Evolutionary conservation across 2,797 vertebrate genomes (phyloP).

Genomic region (Gallinago stenura): DNA sequence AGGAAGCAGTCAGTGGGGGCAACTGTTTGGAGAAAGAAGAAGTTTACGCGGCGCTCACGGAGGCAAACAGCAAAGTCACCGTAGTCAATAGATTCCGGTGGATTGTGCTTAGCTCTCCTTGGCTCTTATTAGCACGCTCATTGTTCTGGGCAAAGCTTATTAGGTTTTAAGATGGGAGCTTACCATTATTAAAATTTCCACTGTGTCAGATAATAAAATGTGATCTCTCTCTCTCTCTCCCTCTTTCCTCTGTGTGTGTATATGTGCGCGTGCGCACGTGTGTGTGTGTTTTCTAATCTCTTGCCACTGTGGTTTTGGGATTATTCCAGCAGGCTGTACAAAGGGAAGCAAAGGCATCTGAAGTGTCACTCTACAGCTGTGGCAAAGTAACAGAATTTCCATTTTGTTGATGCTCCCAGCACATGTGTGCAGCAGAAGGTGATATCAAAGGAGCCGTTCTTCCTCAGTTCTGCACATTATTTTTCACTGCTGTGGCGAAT

Average conservation of each 20-base stretch:
- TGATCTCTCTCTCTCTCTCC: slow-evolving; percentile 67
- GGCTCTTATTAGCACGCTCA: neutral
- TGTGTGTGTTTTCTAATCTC: slow-evolving; percentile 86
- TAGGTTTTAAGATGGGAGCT: slow-evolving; percentile 65
- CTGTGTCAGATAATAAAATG: slow-evolving; percentile 87
- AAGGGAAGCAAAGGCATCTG: slow-evolving; percentile 90
- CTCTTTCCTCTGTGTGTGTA: neutral
- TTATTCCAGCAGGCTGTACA: slow-evolving; percentile 90
- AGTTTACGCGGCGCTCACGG: neutral
- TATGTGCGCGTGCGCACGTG: neutral
- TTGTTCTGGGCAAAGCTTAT: slow-evolving; percentile 52
- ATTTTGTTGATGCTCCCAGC: slow-evolving; percentile 85
- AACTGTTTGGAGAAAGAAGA: neutral
- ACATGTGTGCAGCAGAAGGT: slow-evolving; percentile 93
- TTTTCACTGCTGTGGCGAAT: slow-evolving; percentile 83
- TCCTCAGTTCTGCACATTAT: slow-evolving; percentile 79
- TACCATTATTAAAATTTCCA: slow-evolving; percentile 81
- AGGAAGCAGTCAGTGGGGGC: neutral
- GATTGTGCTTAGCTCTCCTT: neutral
- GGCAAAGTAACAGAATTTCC: slow-evolving; percentile 84
- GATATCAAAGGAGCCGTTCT: slow-evolving; percentile 88
- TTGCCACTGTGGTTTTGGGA: slow-evolving; percentile 93
- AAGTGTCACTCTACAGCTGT: slow-evolving; percentile 92
- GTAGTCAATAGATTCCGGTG: slow-evolving; percentile 12
- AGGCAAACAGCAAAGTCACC: slow-evolving; percentile 4